Conservation (phyloP, 2,113 vertebrate species). For the Carettochelys insculpta region DNA sequence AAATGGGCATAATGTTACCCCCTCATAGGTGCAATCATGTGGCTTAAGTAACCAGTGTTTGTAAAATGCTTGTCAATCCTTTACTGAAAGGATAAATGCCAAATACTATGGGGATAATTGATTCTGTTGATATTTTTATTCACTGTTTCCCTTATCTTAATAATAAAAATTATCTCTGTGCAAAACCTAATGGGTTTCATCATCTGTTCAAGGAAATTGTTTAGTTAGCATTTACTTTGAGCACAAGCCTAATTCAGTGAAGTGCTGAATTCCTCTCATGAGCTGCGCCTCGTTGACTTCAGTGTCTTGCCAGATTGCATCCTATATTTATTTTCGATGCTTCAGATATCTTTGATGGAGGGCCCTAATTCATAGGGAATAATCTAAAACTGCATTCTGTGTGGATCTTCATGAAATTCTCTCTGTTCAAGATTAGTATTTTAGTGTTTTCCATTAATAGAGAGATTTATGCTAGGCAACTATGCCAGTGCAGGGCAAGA, state of each 20-base stretch:
- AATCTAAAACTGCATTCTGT: background rate
- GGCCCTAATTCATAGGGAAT: background rate
- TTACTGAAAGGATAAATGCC: background rate
- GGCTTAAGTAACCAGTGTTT: background rate
- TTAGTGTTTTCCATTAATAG: background rate
- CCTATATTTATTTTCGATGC: background rate
- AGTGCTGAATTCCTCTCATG: background rate
- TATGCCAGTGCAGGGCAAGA: background rate
- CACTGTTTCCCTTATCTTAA: background rate
- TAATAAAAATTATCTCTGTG: background rate
- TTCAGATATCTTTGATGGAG: background rate
- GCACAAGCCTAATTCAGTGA: background rate
- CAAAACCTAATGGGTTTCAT: background rate
- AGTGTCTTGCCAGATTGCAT: background rate
- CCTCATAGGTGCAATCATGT: too few relatives aligned
- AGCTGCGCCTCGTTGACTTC: background rate
- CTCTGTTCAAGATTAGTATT: conserved; percentile 1
- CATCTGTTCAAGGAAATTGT: background rate
- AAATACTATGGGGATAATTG: background rate
- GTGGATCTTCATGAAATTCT: background rate
- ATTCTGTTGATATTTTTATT: background rate
- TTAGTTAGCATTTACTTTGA: background rate
- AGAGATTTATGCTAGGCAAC: background rate
- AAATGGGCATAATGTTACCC: background rate
- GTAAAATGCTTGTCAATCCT: background rate